These are phyloP conservation scores for Fregetta grallaria DNA, from an alignment of 2,113 vertebrate genomes.

Conservation along the genomic window DNA sequence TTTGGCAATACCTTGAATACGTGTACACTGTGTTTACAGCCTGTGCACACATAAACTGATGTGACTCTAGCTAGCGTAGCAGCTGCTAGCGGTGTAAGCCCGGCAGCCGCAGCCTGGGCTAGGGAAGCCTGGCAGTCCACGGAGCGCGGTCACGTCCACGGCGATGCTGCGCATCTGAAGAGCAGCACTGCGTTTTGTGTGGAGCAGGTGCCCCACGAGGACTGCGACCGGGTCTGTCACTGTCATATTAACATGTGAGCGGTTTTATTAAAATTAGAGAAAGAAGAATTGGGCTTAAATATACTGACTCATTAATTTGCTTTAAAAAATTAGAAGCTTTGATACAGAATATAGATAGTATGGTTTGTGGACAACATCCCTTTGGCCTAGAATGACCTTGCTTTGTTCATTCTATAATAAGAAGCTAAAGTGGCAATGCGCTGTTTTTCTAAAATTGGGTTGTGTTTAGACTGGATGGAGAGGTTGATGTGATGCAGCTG, in stretches of 20 bases:
- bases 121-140: neutral
- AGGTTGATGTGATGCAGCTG: neutral
- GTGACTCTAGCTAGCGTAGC: neutral
- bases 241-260: neutral
- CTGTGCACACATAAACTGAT: fast-evolving
- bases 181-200: neutral
- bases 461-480: neutral
- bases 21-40: neutral
- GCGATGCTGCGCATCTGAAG: too few species aligned
- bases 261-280: neutral
- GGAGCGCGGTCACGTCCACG: neutral
- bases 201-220: neutral
- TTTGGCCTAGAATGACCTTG: too few species aligned
- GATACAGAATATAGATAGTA: neutral
- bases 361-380: neutral
- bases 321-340: neutral
- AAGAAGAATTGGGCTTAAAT: neutral
- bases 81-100: neutral
- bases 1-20: neutral
- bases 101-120: neutral
- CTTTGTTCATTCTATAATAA: neutral
- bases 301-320: neutral
- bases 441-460: neutral
- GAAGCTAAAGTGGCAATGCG: neutral
- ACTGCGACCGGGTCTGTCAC: neutral